phyloP scores from a whole-genome alignment of 2,113 vertebrate genomes.

The Seriola aureovittata region DNA sequence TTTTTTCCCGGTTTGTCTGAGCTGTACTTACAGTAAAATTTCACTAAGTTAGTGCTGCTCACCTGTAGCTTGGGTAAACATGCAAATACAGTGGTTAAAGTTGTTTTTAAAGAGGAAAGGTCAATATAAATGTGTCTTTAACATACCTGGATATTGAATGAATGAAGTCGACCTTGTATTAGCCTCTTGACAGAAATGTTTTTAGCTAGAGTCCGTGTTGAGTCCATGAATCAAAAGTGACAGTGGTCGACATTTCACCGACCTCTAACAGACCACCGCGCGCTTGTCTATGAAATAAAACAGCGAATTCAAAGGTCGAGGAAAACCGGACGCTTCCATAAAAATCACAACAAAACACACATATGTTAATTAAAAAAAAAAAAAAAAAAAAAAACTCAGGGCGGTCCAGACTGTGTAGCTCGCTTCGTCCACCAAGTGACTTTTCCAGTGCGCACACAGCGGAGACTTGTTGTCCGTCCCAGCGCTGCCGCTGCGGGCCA shows the following conservation, averaged over 20 bases:
- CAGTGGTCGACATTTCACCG: constrained; percentile 57
- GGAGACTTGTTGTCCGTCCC: constrained; percentile 66
- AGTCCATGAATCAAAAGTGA: constrained; percentile 77
- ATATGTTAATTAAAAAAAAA: not conserved
- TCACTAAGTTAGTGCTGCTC: not conserved
- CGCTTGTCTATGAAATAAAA: constrained; percentile 17
- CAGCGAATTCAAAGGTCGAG: not conserved
- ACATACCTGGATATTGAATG: constrained; percentile 65
- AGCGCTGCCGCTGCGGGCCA: constrained; percentile 66
- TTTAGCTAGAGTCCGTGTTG: constrained; percentile 57
- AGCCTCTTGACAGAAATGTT: constrained; percentile 56
- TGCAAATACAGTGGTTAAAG: not conserved
- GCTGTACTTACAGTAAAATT: constrained; percentile 1
- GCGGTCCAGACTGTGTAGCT: constrained; percentile 15
- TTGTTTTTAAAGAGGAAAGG: not conserved
- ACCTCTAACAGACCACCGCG: constrained; percentile 35
- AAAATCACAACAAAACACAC: constrained; percentile 21
- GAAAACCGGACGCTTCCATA: not conserved
- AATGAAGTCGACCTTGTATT: constrained; percentile 60
- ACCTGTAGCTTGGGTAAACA: not conserved
- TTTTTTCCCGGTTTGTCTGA: not conserved
- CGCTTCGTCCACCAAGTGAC: constrained; percentile 57
- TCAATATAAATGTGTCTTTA: not conserved
- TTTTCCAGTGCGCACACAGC: constrained; percentile 52
- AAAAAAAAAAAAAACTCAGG: not conserved